Evolutionary conservation across 2,113 vertebrate genomes (phyloP).

Genomic region (Grammomys surdaster): DNA sequence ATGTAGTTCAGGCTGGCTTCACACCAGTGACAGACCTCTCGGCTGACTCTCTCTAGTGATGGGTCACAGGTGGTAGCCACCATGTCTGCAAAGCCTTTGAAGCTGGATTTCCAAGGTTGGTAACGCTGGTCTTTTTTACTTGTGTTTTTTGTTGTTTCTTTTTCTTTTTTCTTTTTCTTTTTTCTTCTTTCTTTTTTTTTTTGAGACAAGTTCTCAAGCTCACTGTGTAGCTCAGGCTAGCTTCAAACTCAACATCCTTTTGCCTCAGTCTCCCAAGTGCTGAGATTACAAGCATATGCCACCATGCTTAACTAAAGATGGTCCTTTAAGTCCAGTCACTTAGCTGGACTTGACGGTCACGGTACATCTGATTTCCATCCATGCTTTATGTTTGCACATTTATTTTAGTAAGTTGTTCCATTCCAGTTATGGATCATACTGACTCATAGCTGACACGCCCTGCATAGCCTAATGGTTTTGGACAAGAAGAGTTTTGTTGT

Average conservation of each 20-base stretch:
- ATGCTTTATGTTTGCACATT: slow-evolving; percentile 22
- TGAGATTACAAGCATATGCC: background rate
- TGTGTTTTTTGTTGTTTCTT: background rate
- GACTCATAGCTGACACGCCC: background rate
- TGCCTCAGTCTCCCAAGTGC: background rate
- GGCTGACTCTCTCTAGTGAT: background rate
- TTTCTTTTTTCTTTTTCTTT: no score
- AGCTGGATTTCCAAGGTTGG: slow-evolving; percentile 26
- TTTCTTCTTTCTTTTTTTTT: no score
- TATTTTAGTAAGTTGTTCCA: slow-evolving; percentile 32
- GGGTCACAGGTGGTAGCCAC: background rate
- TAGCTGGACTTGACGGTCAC: background rate
- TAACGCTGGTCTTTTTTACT: background rate
- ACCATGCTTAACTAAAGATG: background rate
- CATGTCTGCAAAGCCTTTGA: background rate
- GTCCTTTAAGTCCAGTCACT: background rate
- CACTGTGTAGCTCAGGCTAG: background rate
- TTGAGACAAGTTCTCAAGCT: background rate
- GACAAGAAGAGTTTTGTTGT: background rate
- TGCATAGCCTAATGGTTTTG: slow-evolving; percentile 13
- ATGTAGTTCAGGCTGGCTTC: background rate
- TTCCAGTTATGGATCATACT: background rate
- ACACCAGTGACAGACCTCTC: background rate
- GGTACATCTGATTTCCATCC: background rate
- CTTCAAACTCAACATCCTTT: background rate